Percentiles rank a stretch among this genome's conserved stretches.
phyloP scores from a whole-genome alignment of 30 jellyfish, hydroid and myxozoan species.

The Nemopilema nomurai region DNA sequence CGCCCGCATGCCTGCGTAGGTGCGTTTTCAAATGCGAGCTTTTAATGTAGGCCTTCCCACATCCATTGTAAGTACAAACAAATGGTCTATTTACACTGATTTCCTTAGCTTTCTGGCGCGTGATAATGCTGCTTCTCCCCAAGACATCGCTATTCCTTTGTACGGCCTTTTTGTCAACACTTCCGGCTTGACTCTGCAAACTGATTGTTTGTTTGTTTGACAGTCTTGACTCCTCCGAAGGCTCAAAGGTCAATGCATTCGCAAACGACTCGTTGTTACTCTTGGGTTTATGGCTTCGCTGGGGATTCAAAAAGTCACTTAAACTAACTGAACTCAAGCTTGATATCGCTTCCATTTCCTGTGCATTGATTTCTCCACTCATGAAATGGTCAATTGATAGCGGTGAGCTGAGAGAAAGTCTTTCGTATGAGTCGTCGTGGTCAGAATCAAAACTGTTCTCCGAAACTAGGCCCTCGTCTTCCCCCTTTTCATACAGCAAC shows the following conservation, averaged over 20 bases:
- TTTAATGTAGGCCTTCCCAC: constrained; percentile 67
- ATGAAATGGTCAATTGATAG: not conserved
- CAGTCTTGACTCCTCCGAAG: constrained; percentile 27
- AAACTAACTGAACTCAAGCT: not conserved
- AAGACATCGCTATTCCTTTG: not conserved
- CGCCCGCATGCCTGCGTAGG: constrained; percentile 75
- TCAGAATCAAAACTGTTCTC: not conserved
- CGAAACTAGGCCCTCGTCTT: not conserved
- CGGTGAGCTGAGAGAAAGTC: not conserved
- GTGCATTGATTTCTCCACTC: not conserved
- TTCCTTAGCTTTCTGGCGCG: constrained; percentile 34
- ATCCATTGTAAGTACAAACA: constrained; percentile 57
- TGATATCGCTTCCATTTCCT: not conserved
- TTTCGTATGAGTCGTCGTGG: not conserved
- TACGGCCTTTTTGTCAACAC: not conserved
- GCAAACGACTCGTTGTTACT: not conserved
- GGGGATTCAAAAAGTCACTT: not conserved
- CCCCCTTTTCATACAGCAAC: not conserved
- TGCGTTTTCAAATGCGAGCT: constrained; percentile 82
- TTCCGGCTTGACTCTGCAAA: not conserved
- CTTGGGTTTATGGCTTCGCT: not conserved
- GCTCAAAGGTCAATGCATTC: not conserved
- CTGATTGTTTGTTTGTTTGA: constrained; percentile 1
- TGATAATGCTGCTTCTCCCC: not conserved
- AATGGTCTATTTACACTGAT: constrained; percentile 39